Conservation (phyloP, 2,888 invertebrate genomes). For the Hypolimnas misippus region DNA sequence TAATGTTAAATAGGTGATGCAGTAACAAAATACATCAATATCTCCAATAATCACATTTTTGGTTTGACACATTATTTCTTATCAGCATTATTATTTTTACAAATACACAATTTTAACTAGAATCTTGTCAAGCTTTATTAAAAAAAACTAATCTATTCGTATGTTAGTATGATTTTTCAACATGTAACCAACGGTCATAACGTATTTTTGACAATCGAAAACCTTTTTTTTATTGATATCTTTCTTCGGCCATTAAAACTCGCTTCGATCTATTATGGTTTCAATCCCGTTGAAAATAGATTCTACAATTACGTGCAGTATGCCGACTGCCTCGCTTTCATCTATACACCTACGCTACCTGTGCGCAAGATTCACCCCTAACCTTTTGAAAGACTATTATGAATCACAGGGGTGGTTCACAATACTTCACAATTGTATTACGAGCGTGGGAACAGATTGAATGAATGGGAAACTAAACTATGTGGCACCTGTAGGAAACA, state of each 20-base stretch:
- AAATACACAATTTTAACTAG: not conserved
- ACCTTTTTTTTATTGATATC: slow-evolving; percentile 25
- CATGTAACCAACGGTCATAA: slow-evolving; percentile 62
- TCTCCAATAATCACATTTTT: no score
- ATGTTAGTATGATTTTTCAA: slow-evolving; percentile 9
- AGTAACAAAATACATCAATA: no score
- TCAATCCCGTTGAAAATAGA: not conserved
- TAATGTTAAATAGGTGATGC: no score
- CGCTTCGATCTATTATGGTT: not conserved
- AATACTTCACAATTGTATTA: slow-evolving; percentile 57
- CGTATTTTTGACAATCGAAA: slow-evolving; percentile 54
- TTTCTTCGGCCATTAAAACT: not conserved
- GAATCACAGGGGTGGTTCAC: slow-evolving; percentile 65
- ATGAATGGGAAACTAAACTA: slow-evolving; percentile 57
- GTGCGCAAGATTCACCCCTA: slow-evolving; percentile 68
- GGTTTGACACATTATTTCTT: no score
- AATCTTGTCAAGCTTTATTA: no score
- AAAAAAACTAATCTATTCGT: not conserved
- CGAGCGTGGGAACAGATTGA: slow-evolving; percentile 69
- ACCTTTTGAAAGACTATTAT: slow-evolving; percentile 61
- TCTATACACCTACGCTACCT: slow-evolving; percentile 58
- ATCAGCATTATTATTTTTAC: no score
- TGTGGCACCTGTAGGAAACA: slow-evolving; percentile 67
- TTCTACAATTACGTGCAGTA: slow-evolving; percentile 8
- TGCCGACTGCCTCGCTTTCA: slow-evolving; percentile 16